Base-by-base conservation (phyloP, 2,888 invertebrate genomes). In the Conchocele bisecta region DNA sequence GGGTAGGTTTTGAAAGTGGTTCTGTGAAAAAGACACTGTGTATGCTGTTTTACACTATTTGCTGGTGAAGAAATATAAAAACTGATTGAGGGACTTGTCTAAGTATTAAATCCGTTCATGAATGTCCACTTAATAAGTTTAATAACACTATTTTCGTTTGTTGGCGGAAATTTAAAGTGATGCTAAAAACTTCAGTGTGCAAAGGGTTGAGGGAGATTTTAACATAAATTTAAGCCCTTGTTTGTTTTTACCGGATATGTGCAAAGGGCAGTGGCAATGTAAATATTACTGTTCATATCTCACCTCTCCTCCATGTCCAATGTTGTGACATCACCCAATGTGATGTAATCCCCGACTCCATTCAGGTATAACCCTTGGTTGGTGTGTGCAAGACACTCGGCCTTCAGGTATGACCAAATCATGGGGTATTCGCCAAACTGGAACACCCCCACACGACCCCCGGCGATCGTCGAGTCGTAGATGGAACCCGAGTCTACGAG, bases 361-460 rank as follows among this genome's bases (percentile, higher is more conserved):
- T 88, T 83, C 35, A 88, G 77, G 11, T 65, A 64, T 4, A 88
- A 58, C 4, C 87, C 88, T 51, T 81, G 69, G 71, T 88, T 87
- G 9, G 63, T 42, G 50, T 77, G 77, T 4, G 79, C 76, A 13
- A 66, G 73, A 64, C 87, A 87, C 37, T 70, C 44, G 20, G 63
- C 80, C 26, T 61, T 61, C 11, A 88, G 77, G 35, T 86, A 70
- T 11, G 88, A 83, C 83, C 84, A 88, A 26, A 83, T 80, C 2
- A 74, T 75, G 1, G 75, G 78, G 11, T 78, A 69, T 61, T 83
- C 82, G 7, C 81, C 79, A 68, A 82, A 83, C 53, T 81, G 80
- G 48, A 86, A 77, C 35, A 88, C 80, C 3, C 88, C 88, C 0
- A 85, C 54, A 22, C 86, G 69, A 1, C 88, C 88, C 6, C 88